These are phyloP conservation scores for Drepana falcataria DNA, from an alignment of 2,888 invertebrate genomes.

Conservation along the genomic window DNA sequence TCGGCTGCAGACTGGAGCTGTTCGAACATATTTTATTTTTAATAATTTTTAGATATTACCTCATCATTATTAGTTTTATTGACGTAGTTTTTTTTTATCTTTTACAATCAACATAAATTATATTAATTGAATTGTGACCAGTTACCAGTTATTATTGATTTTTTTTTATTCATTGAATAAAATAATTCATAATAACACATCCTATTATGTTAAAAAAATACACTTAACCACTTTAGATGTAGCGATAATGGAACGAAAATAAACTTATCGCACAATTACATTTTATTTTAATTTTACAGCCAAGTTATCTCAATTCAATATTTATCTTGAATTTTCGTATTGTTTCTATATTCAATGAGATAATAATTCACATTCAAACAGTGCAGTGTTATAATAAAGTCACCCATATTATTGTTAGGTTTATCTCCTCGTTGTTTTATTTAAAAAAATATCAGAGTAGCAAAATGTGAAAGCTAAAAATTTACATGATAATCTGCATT, in stretches of 20 bases:
- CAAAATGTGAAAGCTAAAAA: not conserved
- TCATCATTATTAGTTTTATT: no score
- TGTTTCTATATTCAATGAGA: conserved; percentile 49
- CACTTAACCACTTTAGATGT: conserved; percentile 17
- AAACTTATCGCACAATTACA: conserved; percentile 43
- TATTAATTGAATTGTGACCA: no score
- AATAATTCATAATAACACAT: not conserved
- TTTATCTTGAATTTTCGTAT: conserved; percentile 62
- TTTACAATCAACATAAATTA: no score
- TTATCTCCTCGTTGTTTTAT: not conserved
- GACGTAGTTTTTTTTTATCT: no score
- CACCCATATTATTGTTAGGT: not conserved
- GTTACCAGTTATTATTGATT: not conserved
- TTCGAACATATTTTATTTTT: no score
- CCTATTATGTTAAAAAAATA: conserved; percentile 7
- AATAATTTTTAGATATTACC: no score
- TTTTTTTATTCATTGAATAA: not conserved
- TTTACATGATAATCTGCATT: not conserved
- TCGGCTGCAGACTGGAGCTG: no score
- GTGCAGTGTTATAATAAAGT: not conserved
- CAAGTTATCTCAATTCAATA: conserved; percentile 57
- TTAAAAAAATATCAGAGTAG: no score
- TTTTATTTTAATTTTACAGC: conserved; percentile 48
- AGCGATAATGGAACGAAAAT: conserved; percentile 33
- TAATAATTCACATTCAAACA: conserved; percentile 31